Base-by-base conservation (phyloP, 2,113 vertebrate species). In the Festucalex cinctus region DNA sequence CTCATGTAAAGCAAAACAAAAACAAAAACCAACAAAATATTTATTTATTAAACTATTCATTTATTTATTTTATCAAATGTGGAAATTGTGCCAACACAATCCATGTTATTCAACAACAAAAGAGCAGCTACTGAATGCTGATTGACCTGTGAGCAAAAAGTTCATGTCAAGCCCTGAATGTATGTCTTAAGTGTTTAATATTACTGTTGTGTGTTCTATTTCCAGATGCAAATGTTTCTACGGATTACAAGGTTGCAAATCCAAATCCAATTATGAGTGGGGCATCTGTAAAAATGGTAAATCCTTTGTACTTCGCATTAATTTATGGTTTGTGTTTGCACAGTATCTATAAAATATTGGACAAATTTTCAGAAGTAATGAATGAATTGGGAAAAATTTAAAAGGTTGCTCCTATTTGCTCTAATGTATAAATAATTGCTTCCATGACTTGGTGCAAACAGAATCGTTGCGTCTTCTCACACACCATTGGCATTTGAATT, bases 271-370 rank as follows among this genome's bases (percentile, higher is more conserved):
- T 13, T 37, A 54, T 13, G 36, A 58, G n/a, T 14, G 16, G 14
- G 32, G 54, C 66, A 12, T 5, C 70, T 51, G 82, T 59, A 7
- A 69, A 60, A 77, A 69, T 75, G 84, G 91, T 90, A 83, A 71
- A 63, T 66, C 13, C 0, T 57, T 26, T 56, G n/a, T 49, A n/a
- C 14, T 59, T 59, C 36, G 37, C 1, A 39, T 10, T 39, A 8
- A 8, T 39, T 9, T 8, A 39, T 39, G 28, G 28, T 32, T 32
- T 41, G 8, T 12, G 9, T 41, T 41, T 9, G 28, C 28, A 32
- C 28, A 41, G 39, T 41, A 12, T 41, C 8, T 12, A 41, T 41
- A 12, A 2, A 19, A 51, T 9, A 51, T 41, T 41, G 6, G 46
- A 49, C 46, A 49, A 1, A 20, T 20, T 49, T 49, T 20, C 3